phyloP scores from a whole-genome alignment of 1,140 invertebrate genomes.

The Sarcophaga peregrina region DNA sequence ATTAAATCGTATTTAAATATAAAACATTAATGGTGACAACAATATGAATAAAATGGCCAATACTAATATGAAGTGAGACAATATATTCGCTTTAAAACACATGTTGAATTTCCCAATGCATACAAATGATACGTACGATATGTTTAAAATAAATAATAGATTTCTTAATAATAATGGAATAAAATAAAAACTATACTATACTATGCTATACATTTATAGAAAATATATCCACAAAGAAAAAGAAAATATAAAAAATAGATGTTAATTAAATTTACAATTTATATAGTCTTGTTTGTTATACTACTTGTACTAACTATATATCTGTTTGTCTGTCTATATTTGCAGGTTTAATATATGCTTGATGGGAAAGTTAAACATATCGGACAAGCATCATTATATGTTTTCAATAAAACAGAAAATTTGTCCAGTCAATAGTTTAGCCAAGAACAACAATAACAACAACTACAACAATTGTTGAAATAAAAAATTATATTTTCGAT shows the following conservation, averaged over 20 bases:
- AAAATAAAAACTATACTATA: no score
- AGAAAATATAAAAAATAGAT: background rate
- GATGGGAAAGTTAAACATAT: conserved; percentile 8
- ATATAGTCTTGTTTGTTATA: no score
- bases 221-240: no score
- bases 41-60: background rate
- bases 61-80: background rate
- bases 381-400: background rate
- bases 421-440: background rate
- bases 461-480: background rate
- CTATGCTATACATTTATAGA: no score
- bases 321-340: background rate
- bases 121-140: background rate
- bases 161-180: conserved; percentile 7
- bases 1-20: conserved; percentile 9
- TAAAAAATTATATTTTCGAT: no score
- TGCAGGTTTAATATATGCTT: conserved; percentile 7
- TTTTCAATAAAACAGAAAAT: conserved; percentile 10
- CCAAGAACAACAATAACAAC: background rate
- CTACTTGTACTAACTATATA: no score
- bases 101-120: conserved; percentile 34
- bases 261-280: conserved; percentile 7
- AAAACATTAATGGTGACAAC: background rate
- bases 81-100: conserved; percentile 24
- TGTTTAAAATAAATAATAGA: conserved; percentile 20